Conservation (phyloP, 1,140 invertebrate species). For the Conus ventricosus region DNA sequence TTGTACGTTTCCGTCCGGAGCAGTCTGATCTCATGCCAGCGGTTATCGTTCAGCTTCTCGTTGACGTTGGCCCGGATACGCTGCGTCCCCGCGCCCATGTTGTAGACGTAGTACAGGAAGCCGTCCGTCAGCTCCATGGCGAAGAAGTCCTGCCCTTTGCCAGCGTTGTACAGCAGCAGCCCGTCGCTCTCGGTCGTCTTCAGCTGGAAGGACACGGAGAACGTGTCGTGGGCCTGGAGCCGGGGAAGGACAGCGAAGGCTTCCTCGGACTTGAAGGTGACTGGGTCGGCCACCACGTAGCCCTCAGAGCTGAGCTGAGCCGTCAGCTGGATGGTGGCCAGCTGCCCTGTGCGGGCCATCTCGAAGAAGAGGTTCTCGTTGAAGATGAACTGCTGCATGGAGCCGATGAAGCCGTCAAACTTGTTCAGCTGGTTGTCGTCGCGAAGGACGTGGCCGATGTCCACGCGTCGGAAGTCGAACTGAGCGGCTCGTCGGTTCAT, state of each 20-base stretch:
- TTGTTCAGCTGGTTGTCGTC: constrained; percentile 49
- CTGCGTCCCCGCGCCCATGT: constrained; percentile 66
- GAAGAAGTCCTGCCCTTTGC: constrained; percentile 68
- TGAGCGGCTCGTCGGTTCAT: constrained; percentile 86
- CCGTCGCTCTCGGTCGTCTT: constrained; percentile 69
- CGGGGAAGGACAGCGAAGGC: constrained; percentile 92
- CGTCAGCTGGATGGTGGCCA: constrained; percentile 84
- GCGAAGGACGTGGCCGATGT: constrained; percentile 81
- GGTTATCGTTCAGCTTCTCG: constrained; percentile 89
- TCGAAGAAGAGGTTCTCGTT: constrained; percentile 89
- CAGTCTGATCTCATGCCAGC: constrained; percentile 94
- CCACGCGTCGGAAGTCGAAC: constrained; percentile 85
- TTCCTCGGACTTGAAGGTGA: constrained; percentile 93
- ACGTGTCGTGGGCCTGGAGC: constrained; percentile 90
- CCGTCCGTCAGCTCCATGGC: constrained; percentile 69
- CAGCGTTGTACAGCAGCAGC: constrained; percentile 68
- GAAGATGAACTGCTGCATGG: constrained; percentile 93
- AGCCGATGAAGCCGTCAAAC: constrained; percentile 86
- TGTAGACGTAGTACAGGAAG: constrained; percentile 69
- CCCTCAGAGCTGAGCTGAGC: constrained; percentile 76
- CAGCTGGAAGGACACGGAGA: constrained; percentile 92
- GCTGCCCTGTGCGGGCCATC: constrained; percentile 79
- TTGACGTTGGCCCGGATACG: constrained; percentile 60
- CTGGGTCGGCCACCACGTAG: constrained; percentile 82
- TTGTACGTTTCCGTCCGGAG: constrained; percentile 88